A percentile compares a stretch with the other conserved stretches of the same genome.
These are phyloP conservation scores for Notolabrus celidotus DNA, from an alignment of 2,797 vertebrate species.

Conservation along the genomic window DNA sequence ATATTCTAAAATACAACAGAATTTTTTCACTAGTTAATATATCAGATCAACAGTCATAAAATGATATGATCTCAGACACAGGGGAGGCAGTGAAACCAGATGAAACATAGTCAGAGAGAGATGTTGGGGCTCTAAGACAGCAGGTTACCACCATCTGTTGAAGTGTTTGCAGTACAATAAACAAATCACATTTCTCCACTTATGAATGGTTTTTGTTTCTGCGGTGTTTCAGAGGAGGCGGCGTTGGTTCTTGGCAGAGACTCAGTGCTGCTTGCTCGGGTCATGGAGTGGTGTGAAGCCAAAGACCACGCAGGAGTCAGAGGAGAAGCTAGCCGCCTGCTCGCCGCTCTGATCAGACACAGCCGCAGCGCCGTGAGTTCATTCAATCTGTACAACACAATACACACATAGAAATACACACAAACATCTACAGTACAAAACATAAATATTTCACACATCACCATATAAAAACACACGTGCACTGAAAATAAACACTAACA, in stretches of 20 bases:
- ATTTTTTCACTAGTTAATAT: not conserved
- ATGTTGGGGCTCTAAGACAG: too few species aligned
- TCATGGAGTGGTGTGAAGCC: slow-evolving; percentile 90
- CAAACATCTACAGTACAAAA: too few species aligned
- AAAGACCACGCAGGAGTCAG: slow-evolving; percentile 85
- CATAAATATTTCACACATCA: too few species aligned
- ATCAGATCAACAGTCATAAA: not conserved
- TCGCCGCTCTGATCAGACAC: slow-evolving; percentile 90
- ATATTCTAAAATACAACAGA: not conserved
- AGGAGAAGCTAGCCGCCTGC: slow-evolving; percentile 88
- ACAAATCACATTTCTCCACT: too few species aligned
- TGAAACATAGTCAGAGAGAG: not conserved
- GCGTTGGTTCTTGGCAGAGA: slow-evolving; percentile 89
- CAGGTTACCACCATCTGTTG: too few species aligned
- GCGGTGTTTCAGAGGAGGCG: slow-evolving; percentile 83
- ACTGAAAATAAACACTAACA: not conserved
- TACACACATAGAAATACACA: not conserved
- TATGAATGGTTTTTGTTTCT: not conserved
- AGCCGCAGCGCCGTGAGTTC: slow-evolving; percentile 86
- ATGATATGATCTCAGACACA: too few species aligned
- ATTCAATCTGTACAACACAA: not conserved
- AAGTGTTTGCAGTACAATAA: too few species aligned
- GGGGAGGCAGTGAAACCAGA: too few species aligned
- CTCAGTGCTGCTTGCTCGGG: slow-evolving; percentile 80
- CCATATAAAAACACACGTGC: not conserved